Evolutionary conservation across 2,797 vertebrate species (phyloP), one percentile per base, ranked within the genome.

Genomic region (Sebastes iracundus): DNA sequence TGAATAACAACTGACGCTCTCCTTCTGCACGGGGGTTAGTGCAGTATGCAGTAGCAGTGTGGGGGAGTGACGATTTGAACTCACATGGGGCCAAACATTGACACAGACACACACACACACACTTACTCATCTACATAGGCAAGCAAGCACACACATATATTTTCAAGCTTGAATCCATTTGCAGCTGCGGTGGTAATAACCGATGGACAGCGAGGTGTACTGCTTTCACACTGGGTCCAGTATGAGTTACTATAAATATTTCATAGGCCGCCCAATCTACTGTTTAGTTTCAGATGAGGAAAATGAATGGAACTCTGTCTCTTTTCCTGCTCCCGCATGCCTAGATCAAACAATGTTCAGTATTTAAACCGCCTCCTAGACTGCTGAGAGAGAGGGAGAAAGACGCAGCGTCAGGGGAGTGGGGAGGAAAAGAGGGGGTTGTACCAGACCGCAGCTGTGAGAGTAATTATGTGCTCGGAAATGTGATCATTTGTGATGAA

Each of bases 301-400:
- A 96, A 97, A 97, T 96, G 96, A 97, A 97, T 94, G 94, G 96
- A 96, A 70, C 94, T 96, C 94, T 93, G 76, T 86, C 87, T 86
- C 62, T 81, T 0, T 86, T 88, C 84, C 64, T 65, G 74, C 85
- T 83, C 66, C 95, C 91, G 96, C 96, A 96, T 96, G 96, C 96
- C 96, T 93, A 97, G 96, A 98, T 97, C 97, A 98, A 98, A 99
- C 97, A 98, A 96, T 96, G 96, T 96, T 96, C 96, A 94, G 95
- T 96, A 97, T 97, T 98, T 94, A 97, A 96, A 96, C 59, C 90
- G 94, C 92, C 93, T 95, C 93, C 94, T 92, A 64, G 95, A 96
- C 96, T 97, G 95, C 96, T 77, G 83, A 81, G 83, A 53, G 49
- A 78, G 81, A 90, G 60, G 56, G 82, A 82, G 84, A 85, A 85